phyloP scores from a whole-genome alignment of 2,797 vertebrate species.

The Varecia variegata region DNA sequence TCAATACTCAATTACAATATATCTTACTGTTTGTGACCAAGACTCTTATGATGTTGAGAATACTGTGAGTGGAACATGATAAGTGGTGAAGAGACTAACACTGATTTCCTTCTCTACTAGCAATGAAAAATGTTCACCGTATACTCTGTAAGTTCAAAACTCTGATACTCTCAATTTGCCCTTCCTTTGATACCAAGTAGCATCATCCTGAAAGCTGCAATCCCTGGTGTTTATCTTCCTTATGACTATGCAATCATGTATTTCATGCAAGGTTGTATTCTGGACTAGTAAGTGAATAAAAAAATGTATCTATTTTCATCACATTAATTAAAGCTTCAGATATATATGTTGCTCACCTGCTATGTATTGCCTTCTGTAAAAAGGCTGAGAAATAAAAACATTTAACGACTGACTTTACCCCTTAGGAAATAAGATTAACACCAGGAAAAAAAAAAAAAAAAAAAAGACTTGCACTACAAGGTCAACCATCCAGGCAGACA shows the following conservation, averaged over 20 bases:
- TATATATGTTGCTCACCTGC: background rate
- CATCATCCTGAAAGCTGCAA: background rate
- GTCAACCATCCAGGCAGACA: background rate
- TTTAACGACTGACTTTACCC: background rate
- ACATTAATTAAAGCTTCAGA: background rate
- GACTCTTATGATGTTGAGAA: background rate
- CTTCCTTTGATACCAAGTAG: background rate
- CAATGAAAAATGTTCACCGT: background rate
- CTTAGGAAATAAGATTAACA: conserved; percentile 28
- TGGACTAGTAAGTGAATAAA: background rate
- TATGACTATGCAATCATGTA: background rate
- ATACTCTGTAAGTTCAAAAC: background rate
- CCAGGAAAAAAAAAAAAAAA: background rate
- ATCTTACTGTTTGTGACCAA: background rate
- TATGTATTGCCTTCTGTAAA: background rate
- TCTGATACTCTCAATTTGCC: background rate
- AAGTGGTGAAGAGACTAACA: background rate
- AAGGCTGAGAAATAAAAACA: background rate
- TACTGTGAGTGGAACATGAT: background rate
- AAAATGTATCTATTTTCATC: background rate
- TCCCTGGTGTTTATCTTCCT: background rate
- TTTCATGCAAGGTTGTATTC: background rate
- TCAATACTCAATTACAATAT: background rate
- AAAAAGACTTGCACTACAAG: background rate
- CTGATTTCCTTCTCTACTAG: background rate